Evolutionary conservation across 2,113 vertebrate genomes (phyloP), one percentile per base, ranked within the genome.

Genomic region (Cryptomyrus ogoouensis): DNA sequence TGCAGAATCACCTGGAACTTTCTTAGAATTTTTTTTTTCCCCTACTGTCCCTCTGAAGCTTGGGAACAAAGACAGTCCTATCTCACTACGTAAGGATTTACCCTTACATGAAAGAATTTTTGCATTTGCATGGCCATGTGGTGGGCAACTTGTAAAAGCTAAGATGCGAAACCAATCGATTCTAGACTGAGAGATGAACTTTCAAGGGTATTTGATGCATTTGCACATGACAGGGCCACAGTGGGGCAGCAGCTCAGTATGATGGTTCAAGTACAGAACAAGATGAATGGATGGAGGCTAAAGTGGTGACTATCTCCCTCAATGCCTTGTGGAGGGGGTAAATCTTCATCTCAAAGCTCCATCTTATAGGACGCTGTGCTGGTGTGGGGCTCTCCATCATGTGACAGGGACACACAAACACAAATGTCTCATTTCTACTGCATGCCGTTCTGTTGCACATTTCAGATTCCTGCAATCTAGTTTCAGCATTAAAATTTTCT

Each of bases 121-220:
- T 87, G 85, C 47, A 87, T 87, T 87, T 87, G 85, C 85, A 87
- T 87, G 50, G 50, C 50, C 15, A 53, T 17, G 31, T 87, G 47
- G 49, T 27, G 17, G 50, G 13, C 85, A 19, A 56, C 85, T 53
- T 56, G 47, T 52, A 31, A 47, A 87, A 53, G 47, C 49, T 17
- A 52, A 87, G 31, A 53, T 35, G 49, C n/a, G n/a, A 87, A 35
- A 35, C 49, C 17, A 53, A 53, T 53, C 15, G 49, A 53, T 52
- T 87, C 7, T 13, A 42, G 50, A 87, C n/a, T 5, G 27, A 53
- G 50, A 52, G 85, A n/a, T 31, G 31, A 53, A 87, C 49, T 52
- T 87, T 87, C 85, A 87, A 87, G 85, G 85, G 85, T 87, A 56
- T 87, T 87, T 87, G 49, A 87, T 19, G 47, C 19, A 87, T 87